A percentile compares a stretch with the other conserved stretches of the same genome.
Conservation (phyloP, 2,888 invertebrate genomes). For the Noctua pronuba region DNA sequence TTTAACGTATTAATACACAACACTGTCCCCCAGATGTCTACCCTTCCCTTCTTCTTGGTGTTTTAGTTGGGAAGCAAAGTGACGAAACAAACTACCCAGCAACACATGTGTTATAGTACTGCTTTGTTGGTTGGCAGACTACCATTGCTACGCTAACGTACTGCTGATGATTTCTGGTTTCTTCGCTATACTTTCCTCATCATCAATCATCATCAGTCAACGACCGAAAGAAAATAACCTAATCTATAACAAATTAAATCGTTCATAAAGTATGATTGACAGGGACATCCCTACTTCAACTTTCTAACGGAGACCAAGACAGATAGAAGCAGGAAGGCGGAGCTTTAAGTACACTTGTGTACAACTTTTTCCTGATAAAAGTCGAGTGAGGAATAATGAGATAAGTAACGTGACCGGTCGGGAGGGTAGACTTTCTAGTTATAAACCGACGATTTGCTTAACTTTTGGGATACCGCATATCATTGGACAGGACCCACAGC, state of each 20-base stretch:
- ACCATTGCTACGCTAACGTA: not conserved
- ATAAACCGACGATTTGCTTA: not conserved
- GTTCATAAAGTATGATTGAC: constrained; percentile 23
- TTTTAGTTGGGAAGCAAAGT: not conserved
- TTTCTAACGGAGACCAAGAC: constrained; percentile 39
- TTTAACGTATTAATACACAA: not conserved
- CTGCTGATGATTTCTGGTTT: not conserved
- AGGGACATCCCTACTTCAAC: constrained; percentile 27
- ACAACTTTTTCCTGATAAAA: constrained; percentile 55
- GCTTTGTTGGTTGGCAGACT: not conserved
- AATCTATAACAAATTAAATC: constrained; percentile 8
- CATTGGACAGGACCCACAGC: not conserved
- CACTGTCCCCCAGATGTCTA: not conserved
- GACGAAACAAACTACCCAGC: not conserved
- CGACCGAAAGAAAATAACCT: not conserved
- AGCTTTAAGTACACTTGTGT: constrained; percentile 27
- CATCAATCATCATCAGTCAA: constrained; percentile 26
- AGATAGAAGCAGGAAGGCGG: constrained; percentile 5
- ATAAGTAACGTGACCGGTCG: constrained; percentile 16
- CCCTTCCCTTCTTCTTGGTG: not conserved
- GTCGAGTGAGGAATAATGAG: constrained; percentile 27
- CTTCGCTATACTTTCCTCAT: not conserved
- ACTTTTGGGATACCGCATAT: constrained; percentile 1
- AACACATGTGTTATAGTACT: not conserved
- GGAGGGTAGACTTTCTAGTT: not conserved